Evolutionary conservation across 1,140 invertebrate genomes (phyloP), one percentile per base, ranked within the genome.

Genomic region (Cyclargus thomasi): DNA sequence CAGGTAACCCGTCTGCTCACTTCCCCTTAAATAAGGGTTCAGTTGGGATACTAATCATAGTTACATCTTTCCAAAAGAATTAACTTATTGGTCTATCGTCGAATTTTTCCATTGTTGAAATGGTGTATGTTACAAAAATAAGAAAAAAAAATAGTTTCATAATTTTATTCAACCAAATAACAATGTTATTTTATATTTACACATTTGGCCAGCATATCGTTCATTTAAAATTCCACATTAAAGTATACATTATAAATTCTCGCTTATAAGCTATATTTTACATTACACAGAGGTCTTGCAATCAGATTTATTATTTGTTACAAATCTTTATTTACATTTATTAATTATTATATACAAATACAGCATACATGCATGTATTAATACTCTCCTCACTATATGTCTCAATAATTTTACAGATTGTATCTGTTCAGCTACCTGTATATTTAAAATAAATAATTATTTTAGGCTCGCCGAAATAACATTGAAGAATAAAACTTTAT

Each of bases 141-240:
- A 59, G 21, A 21, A 59, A 18, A 59, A 20, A 14, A 16, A 11
- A 47, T 47, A 2, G 14, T 8, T 47, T 47, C 39, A 47, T 47
- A 0, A 47, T 20, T 18, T 59, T 59, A 59, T 59, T 59, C 11
- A 59, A 59, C 55, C 55, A 59, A 59, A 59, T 11, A 59, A 59
- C 18, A 59, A 8, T 59, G 55, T 20, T 7, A 59, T 59, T 21
- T 47, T 17, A 59, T 59, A 11, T 47, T 18, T 20, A 59, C 21
- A 20, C 21, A 20, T 59, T 59, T 59, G 55, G 55, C 55, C 55
- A 59, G 7, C 5, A 47, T 11, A 47, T 47, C 39, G 14, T 39
- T 14, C 36, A 39, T 47, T 47, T 14, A 47, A 47, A 47, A 47
- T 16, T 47, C 39, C 39, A 47, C 39, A 47, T 47, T 47, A 47